Conservation (phyloP, 2,113 vertebrate species). For the Pitta sordida region DNA sequence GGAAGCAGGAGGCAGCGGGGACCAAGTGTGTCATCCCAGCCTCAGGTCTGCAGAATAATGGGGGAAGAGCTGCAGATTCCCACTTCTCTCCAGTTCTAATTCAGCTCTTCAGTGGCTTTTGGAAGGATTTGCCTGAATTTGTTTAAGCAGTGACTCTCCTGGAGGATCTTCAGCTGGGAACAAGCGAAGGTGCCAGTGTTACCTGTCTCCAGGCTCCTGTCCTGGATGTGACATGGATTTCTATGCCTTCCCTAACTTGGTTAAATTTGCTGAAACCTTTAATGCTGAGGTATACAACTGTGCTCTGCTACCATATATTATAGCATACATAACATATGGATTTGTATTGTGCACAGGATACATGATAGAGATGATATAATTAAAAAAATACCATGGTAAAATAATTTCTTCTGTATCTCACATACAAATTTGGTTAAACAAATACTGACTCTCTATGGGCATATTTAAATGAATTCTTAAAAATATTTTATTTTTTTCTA, state of each 20-base stretch:
- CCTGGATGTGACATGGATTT: neutral
- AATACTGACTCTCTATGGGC: neutral
- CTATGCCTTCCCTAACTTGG: neutral
- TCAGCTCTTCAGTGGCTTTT: neutral
- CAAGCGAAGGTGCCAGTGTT: neutral
- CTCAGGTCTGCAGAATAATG: neutral
- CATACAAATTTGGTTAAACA: neutral
- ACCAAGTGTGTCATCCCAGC: neutral
- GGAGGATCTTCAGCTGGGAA: neutral
- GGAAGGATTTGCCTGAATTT: neutral
- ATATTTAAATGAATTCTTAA: neutral
- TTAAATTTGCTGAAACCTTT: neutral
- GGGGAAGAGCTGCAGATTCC: neutral
- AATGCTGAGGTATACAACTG: neutral
- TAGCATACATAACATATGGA: neutral
- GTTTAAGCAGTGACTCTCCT: neutral
- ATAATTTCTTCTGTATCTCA: neutral
- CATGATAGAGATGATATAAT: neutral
- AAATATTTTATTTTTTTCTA: neutral
- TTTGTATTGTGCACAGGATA: neutral
- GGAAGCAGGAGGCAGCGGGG: neutral
- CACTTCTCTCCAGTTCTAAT: neutral
- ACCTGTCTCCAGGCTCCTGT: neutral
- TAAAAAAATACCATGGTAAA: neutral
- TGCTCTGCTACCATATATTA: neutral